Base-by-base conservation (phyloP, 2,797 vertebrate species). In the Heliangelus exortis region DNA sequence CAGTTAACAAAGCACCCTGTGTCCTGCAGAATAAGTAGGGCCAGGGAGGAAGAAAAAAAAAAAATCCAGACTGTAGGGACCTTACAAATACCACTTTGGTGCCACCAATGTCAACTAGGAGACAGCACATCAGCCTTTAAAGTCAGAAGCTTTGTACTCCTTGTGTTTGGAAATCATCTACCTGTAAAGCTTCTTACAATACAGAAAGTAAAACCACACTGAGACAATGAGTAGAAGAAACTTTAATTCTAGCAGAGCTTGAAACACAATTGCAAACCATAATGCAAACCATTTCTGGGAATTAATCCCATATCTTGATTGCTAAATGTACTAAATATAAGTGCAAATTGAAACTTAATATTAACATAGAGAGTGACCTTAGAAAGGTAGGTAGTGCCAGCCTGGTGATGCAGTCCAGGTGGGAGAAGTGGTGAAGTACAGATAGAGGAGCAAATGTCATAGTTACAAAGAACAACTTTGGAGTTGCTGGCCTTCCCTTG, bases 221-320 rank as follows among this genome's bases (percentile, higher is more conserved):
- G 2, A 68, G 19, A 31, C 65, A 55, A 14, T 8, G 50, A 41
- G 33, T 15, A 48, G 55, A 39, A 87, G 63, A 74, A 94, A 74
- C 41, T 53, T 34, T 1, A 59, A 19, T 62, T 55, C 47, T 82
- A 41, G 57, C 84, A 89, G 65, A 75, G 51, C 79, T 84, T 3
- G 9, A 84, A 74, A 33, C 66, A 84, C 55, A 68, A 23, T 72
- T 91, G 89, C 79, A 68, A 41, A 41, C 82, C 88, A 72, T 78
- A 94, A 83, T 26, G 39, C 50, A 91, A 63, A 66, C 75, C 18
- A 11, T 87, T 94, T 92, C 92, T 89, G 89, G 75, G 75, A 96
- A 83, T 90, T 81, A 51, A 1, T 87, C 72, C 84, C 12, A 0
- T 68, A 87, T 65, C 86, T 54, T 73, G 48, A 65, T 95, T 92